Evolutionary conservation across 2,797 vertebrate genomes (phyloP), one percentile per base, ranked within the genome.

Genomic region (Hapalemur alaotrensis): DNA sequence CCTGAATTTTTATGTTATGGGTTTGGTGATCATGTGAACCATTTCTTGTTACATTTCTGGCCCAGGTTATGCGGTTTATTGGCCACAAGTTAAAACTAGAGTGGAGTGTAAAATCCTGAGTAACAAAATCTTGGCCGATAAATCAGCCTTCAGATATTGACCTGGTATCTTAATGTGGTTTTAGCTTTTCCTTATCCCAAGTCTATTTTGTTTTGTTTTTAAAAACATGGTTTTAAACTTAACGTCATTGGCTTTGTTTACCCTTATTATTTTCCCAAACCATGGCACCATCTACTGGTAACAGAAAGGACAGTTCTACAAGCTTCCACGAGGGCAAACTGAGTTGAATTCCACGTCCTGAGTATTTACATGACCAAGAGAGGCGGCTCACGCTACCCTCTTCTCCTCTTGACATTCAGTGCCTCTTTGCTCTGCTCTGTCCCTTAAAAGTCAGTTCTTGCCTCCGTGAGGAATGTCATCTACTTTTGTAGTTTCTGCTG

Each of bases 221-320:
- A 32, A 65, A 65, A 65, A 61, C 38, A 67, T 38, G 6, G 2
- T 69, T 65, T 52, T 61, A 38, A 43, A 46, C 85, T 78, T 96
- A 70, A 8, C 1, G 7, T n/a, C 20, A 32, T 78, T 85, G 57
- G 14, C 4, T 12, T 43, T 43, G 23, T 50, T 78, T 86, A 50
- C 28, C 5, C 38, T 89, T 35, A 32, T 73, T 80, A 72, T 91
- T 96, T 94, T 65, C 12, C 32, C 17, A 88, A 83, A 59, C 41
- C 4, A 13, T 86, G 32, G 50, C 79, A 32, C 96, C 94, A 94
- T 78, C 97, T 97, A 78, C 79, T 87, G 96, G 95, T 43, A 18
- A 1, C 20, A 78, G 81, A 20, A 76, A 93, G 48, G 95, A 87
- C 25, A 85, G 35, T 46, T 65, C 61, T 69, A 3, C 4, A 4